A percentile compares a stretch with the other conserved stretches of the same genome.
These are phyloP conservation scores for Calycopis cecrops DNA, from an alignment of 1,140 invertebrate genomes.

Conservation along the genomic window DNA sequence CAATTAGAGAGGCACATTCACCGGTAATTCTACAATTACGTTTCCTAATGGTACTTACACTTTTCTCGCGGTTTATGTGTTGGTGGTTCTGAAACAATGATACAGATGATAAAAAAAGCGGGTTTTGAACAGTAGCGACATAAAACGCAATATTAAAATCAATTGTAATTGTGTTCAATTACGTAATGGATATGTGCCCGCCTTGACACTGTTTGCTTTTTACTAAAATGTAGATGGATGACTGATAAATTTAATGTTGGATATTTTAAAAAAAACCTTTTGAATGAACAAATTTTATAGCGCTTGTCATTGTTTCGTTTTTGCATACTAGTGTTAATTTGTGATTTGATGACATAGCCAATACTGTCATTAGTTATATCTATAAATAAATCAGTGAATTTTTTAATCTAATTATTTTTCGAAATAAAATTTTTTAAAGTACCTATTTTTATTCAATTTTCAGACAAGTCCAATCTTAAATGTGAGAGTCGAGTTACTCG, in stretches of 20 bases:
- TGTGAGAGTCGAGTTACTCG: too few relatives aligned
- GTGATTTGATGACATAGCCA: too few relatives aligned
- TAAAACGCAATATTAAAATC: slow-evolving; percentile 11
- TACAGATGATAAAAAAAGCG: background rate
- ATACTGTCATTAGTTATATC: too few relatives aligned
- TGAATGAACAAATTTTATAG: background rate
- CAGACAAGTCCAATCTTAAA: too few relatives aligned
- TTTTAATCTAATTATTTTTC: too few relatives aligned
- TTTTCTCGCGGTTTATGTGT: slow-evolving; percentile 36
- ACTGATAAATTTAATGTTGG: slow-evolving; percentile 2
- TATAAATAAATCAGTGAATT: too few relatives aligned
- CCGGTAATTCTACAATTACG: slow-evolving; percentile 9
- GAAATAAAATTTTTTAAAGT: too few relatives aligned
- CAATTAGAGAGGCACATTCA: slow-evolving; percentile 36
- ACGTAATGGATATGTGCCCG: slow-evolving; percentile 19
- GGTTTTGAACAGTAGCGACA: background rate
- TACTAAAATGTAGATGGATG: slow-evolving; percentile 18
- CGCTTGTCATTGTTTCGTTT: background rate
- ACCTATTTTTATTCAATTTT: too few relatives aligned
- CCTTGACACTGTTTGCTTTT: slow-evolving; percentile 58
- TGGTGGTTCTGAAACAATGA: background rate
- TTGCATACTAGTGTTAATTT: too few relatives aligned
- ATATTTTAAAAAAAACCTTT: background rate
- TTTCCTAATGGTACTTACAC: slow-evolving; percentile 43
- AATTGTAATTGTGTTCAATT: slow-evolving; percentile 21